Base-by-base conservation (phyloP, 2,888 invertebrate genomes). In the Myopa tessellatipennis region DNA sequence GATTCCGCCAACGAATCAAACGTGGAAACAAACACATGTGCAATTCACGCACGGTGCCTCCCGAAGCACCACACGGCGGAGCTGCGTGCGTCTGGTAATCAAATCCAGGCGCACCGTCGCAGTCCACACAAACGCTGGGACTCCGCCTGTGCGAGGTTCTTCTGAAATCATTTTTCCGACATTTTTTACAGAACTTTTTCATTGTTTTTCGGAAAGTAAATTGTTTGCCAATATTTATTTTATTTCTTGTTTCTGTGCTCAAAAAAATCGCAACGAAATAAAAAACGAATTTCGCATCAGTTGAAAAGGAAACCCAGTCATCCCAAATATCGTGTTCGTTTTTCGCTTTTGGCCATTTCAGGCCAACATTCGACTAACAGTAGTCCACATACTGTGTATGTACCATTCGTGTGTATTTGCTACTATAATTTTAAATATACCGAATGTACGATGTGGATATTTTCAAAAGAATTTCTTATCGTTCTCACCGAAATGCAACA, bases 121-220 rank as follows among this genome's bases (percentile, higher is more conserved):
- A 38, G 67, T 68, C 68, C 18, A 68, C 68, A 75, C 67, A 12
- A 72, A 18, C 34, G 45, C 61, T 26, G 70, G 70, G 18, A 26
- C 65, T 75, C 68, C 68, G 40, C 70, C 76, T 78, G 78, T 80
- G 75, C 78, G 75, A 80, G 77, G 78, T 80, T 79, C 85, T 85
- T 85, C 86, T 84, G 86, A 86, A 86, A 86, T 86, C 84, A 85
- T 85, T 86, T 86, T 82, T 84, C 68, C 60, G 55, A 81, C 78
- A 50, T 67, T 82, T 72, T 83, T 83, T 65, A 7, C 36, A 16
- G 2, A 65, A 81, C 78, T 79, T 79, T 82, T 82, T 80, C 76
- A 80, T 74, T 77, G 68, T 79, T 83, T 81, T 81, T 72, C 80
- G 80, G 78, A 82, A 85, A 83, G 85, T 85, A 85, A 85, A 85